These are phyloP conservation scores for Meandrusa payeni DNA, from an alignment of 2,888 invertebrate genomes.

Conservation along the genomic window DNA sequence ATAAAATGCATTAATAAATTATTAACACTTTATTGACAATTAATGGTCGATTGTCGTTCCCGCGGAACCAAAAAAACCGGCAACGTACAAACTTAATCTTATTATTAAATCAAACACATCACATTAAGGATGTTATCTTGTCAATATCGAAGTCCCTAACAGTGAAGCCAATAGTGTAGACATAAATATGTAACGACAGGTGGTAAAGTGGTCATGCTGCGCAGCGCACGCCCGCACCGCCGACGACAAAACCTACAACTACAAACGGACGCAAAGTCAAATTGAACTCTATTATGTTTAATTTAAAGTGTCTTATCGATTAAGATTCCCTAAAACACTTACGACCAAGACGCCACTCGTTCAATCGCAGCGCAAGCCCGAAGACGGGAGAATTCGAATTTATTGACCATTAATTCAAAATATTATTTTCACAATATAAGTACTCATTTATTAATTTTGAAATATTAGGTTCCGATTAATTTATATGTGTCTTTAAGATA, in stretches of 20 bases:
- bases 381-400: conserved; percentile 81
- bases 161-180: conserved; percentile 80
- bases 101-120: conserved; percentile 82
- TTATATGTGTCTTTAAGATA: conserved; percentile 81
- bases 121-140: conserved; percentile 82
- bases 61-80: conserved; percentile 53
- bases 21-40: conserved; percentile 35
- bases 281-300: conserved; percentile 42
- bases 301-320: conserved; percentile 27
- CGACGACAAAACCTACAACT: conserved; percentile 47
- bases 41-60: conserved; percentile 56
- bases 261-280: conserved; percentile 42
- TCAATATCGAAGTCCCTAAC: conserved; percentile 81
- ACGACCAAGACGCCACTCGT: conserved; percentile 32
- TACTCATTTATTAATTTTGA: conserved; percentile 82
- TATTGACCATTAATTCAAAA: conserved; percentile 81
- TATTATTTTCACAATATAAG: conserved; percentile 82
- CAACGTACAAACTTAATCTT: conserved; percentile 73
- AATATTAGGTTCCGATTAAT: conserved; percentile 81
- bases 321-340: conserved; percentile 30
- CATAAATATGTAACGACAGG: conserved; percentile 81
- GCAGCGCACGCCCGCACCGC: conserved; percentile 68
- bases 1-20: conserved; percentile 27
- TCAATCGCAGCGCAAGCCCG: conserved; percentile 74
- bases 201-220: conserved; percentile 79